These are phyloP conservation scores for Sylvia borin DNA, from an alignment of 2,797 vertebrate species.

Conservation along the genomic window DNA sequence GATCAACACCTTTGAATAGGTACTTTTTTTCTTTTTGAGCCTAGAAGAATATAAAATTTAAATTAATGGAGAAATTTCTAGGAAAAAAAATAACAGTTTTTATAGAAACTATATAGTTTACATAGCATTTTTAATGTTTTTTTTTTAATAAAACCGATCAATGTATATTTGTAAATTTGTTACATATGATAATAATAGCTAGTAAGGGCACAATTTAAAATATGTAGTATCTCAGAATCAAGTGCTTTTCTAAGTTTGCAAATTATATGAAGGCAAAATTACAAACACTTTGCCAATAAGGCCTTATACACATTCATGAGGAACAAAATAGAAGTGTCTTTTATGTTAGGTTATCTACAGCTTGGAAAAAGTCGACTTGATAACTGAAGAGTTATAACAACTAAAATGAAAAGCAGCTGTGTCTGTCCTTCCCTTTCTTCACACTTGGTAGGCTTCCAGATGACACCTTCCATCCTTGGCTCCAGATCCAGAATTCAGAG, in stretches of 20 bases:
- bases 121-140: neutral
- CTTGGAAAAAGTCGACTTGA: neutral
- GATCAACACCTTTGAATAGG: neutral
- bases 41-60: neutral
- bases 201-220: neutral
- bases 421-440: neutral
- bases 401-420: neutral
- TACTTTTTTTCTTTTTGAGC: neutral
- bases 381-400: neutral
- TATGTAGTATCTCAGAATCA: neutral
- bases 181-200: neutral
- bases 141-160: neutral
- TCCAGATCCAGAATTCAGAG: neutral
- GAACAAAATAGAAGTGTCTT: neutral
- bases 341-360: neutral
- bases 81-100: neutral
- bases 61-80: neutral
- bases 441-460: neutral
- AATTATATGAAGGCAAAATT: neutral
- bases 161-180: neutral
- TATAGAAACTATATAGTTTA: neutral
- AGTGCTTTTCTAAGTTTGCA: neutral
- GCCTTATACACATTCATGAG: neutral
- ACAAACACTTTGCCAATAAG: neutral
- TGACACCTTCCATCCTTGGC: neutral